phyloP scores from a whole-genome alignment of 1,140 invertebrate species.

The Luehdorfia chinensis region DNA sequence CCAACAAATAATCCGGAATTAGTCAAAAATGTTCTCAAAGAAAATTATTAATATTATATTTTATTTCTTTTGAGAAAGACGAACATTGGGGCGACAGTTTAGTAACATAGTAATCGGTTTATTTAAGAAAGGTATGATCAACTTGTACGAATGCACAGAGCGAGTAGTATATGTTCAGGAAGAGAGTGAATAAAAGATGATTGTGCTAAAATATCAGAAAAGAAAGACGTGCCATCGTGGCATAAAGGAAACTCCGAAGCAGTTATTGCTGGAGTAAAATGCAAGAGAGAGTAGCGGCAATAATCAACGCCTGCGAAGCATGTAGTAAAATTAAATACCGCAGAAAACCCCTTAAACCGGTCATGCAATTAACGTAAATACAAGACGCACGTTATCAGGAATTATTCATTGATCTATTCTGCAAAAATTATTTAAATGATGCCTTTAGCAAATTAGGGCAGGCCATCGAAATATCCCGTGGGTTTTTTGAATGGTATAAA shows the following conservation, averaged over 20 bases:
- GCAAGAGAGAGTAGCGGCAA: constrained; percentile 22
- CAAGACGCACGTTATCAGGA: constrained; percentile 30
- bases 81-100: constrained; percentile 21
- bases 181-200: constrained; percentile 25
- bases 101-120: constrained; percentile 13
- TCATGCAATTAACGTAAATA: constrained; percentile 31
- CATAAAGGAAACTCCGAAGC: background rate
- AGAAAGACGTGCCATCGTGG: constrained; percentile 35
- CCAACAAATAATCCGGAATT: constrained; percentile 20
- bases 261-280: constrained; percentile 28
- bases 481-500: no score
- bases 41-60: constrained; percentile 30
- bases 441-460: constrained; percentile 38
- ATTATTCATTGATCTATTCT: constrained; percentile 34
- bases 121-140: constrained; percentile 14
- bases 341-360: constrained; percentile 28
- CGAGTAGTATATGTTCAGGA: constrained; percentile 25
- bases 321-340: constrained; percentile 34
- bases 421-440: constrained; percentile 31
- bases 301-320: constrained; percentile 29
- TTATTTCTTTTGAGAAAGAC: constrained; percentile 28
- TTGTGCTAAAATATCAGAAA: constrained; percentile 31
- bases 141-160: constrained; percentile 30
- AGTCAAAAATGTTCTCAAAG: constrained; percentile 27
- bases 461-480: constrained; percentile 25